Evolutionary conservation across 2,797 vertebrate species (phyloP), one percentile per base, ranked within the genome.

Genomic region (Tachyglossus aculeatus): DNA sequence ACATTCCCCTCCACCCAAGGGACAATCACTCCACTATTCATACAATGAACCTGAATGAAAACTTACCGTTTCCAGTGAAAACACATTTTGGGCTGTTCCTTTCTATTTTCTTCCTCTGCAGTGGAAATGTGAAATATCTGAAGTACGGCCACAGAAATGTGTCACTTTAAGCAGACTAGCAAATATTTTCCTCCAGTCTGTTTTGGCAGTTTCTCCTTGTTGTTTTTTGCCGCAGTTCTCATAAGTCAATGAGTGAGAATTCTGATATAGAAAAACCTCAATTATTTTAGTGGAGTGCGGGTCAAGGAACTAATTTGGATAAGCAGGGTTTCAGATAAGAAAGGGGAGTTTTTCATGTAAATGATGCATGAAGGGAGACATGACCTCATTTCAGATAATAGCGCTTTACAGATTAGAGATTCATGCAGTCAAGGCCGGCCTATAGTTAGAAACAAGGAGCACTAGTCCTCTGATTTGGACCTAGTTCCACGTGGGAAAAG

Each of bases 291-390:
- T 74, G 45, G 62, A 74, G 67, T 62, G 51, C 66, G 81, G 70
- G 68, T 85, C 78, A 83, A 63, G 60, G 37, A 68, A 55, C 72
- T 78, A 64, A 87, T 83, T 71, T 80, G 62, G 78, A 25, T 85
- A 80, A 81, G 79, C 59, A 87, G 33, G 32, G 6, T 45, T 71
- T 67, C 62, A 64, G 85, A 80, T 81, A 80, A 78, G 56, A n/a
- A 57, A 36, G 41, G 31, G 18, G 50, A 67, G 60, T 61, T 77
- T 58, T 41, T 53, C 37, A 75, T 52, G 59, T 67, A 81, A 68
- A 80, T 77, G 74, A 60, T 44, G 14, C 34, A 59, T 64, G 32
- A 38, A 58, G 38, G 53, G 38, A 60, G 65, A 50, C 53, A 51
- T 29, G 58, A 66, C 39, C 54, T 74, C 36, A 41, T 62, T n/a